Conservation (phyloP, 1,140 invertebrate genomes). For the Bombus consobrinus region DNA sequence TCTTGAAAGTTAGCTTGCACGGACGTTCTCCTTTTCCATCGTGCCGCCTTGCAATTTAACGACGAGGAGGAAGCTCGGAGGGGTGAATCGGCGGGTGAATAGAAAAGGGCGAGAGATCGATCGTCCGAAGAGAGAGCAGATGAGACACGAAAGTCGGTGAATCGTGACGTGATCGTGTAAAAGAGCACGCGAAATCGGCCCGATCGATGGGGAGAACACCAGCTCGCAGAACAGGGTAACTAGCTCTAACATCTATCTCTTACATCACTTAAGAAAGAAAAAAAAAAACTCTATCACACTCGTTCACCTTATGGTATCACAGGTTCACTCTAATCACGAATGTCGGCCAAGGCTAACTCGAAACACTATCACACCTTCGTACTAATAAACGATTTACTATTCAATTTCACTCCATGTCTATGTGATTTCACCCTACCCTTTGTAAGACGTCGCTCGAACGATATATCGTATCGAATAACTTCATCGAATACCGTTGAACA, state of each 20-base stretch:
- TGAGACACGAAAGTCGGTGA: slow-evolving; percentile 5
- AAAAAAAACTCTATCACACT: slow-evolving; percentile 67
- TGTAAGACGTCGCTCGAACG: neutral
- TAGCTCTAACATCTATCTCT: slow-evolving; percentile 79
- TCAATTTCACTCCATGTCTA: slow-evolving; percentile 72
- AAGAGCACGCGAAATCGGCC: slow-evolving; percentile 33
- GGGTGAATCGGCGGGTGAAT: slow-evolving; percentile 17
- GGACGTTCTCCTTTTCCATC: slow-evolving; percentile 70
- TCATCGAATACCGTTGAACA: neutral
- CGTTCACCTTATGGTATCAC: slow-evolving; percentile 73
- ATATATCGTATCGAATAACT: neutral
- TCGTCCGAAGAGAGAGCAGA: neutral
- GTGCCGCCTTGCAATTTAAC: slow-evolving; percentile 25
- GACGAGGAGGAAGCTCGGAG: neutral
- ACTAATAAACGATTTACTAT: slow-evolving; percentile 80
- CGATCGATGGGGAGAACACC: slow-evolving; percentile 69
- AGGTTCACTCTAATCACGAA: slow-evolving; percentile 71
- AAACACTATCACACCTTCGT: slow-evolving; percentile 78
- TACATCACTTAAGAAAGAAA: slow-evolving; percentile 69
- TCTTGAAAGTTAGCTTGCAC: slow-evolving; percentile 78
- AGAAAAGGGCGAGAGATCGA: slow-evolving; percentile 10
- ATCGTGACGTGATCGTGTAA: slow-evolving; percentile 8
- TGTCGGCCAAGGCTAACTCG: slow-evolving; percentile 70
- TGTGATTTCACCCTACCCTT: slow-evolving; percentile 43
- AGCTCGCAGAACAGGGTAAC: slow-evolving; percentile 80